Evolutionary conservation across 2,113 vertebrate genomes (phyloP).

Genomic region (Corythaixoides concolor): DNA sequence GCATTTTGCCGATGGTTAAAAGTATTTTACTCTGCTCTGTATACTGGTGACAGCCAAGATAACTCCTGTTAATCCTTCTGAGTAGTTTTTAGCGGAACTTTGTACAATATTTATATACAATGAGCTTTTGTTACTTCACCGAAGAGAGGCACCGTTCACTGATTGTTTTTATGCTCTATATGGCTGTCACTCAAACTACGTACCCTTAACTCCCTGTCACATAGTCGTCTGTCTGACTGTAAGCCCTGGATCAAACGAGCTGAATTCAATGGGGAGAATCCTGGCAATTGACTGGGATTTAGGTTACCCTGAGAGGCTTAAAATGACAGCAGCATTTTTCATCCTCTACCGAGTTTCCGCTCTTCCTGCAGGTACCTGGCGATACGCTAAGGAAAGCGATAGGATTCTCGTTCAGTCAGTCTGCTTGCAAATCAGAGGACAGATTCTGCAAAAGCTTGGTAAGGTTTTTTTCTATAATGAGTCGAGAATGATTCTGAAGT

Average conservation of each 20-base stretch:
- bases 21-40: neutral
- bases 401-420: slow-evolving; percentile 89
- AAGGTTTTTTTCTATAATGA: neutral
- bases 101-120: neutral
- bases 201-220: neutral
- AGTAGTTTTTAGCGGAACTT: neutral
- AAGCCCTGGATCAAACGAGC: neutral
- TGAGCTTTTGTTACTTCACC: neutral
- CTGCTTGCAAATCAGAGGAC: slow-evolving; percentile 91
- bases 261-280: neutral
- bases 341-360: neutral
- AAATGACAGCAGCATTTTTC: neutral
- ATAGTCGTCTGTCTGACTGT: neutral
- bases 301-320: neutral
- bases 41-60: neutral
- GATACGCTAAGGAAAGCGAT: slow-evolving; percentile 82
- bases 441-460: slow-evolving; percentile 94
- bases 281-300: neutral
- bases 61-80: neutral
- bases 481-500: neutral
- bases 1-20: neutral
- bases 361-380: slow-evolving; percentile 84
- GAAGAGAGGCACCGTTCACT: neutral
- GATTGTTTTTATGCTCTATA: neutral
- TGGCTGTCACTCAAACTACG: neutral